These are phyloP conservation scores for Tinea pellionella DNA, from an alignment of 2,888 invertebrate species.

Conservation along the genomic window DNA sequence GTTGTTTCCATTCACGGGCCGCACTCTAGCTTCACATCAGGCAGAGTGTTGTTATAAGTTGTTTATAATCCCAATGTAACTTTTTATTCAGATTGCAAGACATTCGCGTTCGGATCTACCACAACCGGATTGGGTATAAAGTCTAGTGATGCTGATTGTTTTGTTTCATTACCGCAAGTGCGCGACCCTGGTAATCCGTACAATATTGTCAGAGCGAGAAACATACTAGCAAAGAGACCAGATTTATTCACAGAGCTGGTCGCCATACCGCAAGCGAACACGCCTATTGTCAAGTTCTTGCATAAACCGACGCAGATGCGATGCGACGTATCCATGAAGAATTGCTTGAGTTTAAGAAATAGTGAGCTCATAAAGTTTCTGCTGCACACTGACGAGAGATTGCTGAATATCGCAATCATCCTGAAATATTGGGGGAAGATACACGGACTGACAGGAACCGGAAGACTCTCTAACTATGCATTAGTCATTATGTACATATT, in stretches of 20 bases:
- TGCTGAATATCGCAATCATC: slow-evolving; percentile 71
- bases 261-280: slow-evolving; percentile 77
- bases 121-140: slow-evolving; percentile 77
- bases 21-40: too few species aligned
- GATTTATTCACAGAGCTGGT: slow-evolving; percentile 66
- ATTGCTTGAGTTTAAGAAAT: slow-evolving; percentile 76
- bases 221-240: slow-evolving; percentile 15
- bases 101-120: slow-evolving; percentile 78
- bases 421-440: slow-evolving; percentile 81
- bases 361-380: slow-evolving; percentile 73
- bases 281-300: slow-evolving; percentile 81
- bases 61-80: too few species aligned
- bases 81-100: slow-evolving; percentile 52
- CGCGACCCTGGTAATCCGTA: slow-evolving; percentile 20
- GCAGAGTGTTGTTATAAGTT: too few species aligned
- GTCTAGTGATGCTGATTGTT: slow-evolving; percentile 80
- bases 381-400: slow-evolving; percentile 65
- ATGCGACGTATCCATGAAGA: slow-evolving; percentile 81
- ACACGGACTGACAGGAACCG: slow-evolving; percentile 67
- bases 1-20: too few species aligned
- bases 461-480: slow-evolving; percentile 76
- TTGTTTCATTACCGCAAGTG: slow-evolving; percentile 55
- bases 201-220: slow-evolving; percentile 14
- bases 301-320: slow-evolving; percentile 71
- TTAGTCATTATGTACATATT: slow-evolving; percentile 75